Evolutionary conservation across 1,140 invertebrate genomes (phyloP), one percentile per base, ranked within the genome.

Genomic region (Bilobella aurantiaca): DNA sequence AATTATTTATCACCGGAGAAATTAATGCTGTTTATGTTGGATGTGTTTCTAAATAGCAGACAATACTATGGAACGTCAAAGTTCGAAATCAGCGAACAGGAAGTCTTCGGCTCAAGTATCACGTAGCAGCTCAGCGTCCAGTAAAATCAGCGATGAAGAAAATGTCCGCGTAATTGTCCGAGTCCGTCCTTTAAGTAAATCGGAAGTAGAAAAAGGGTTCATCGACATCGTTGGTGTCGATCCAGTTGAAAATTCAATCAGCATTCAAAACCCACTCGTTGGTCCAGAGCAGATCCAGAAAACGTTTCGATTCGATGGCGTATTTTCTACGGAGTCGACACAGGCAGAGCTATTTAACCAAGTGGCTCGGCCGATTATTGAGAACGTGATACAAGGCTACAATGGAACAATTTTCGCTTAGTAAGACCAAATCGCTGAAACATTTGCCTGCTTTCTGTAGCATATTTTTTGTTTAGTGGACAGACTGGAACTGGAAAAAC

Each of bases 131-230:
- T 53, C 49, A 18, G 49, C 49, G 5, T 5, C 21, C n/a, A n/a
- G n/a, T n/a, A 23, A 23, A 53, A 53, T 23, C 8, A 53, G 49
- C 34, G 34, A 53, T 28, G 69, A 67, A 59, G 82, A 83, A 66
- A 84, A 83, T 73, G 81, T 83, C 47, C 83, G 89, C 66, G 93
- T 96, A 32, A 89, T 93, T 29, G 88, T 96, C 21, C 82, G 93
- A 65, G 86, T 92, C 67, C 83, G 93, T 62, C 93, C 93, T 0
- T 82, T 94, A 75, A 91, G 86, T 76, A 84, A 86, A 74, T 84
- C 85, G 72, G 92, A 96, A 77, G 79, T 85, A 66, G 78, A 84
- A 49, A 80, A 82, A 66, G 85, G 85, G 53, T 83, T 84, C 46
- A 31, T 49, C 3, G 58, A 59, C 1, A 82, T 84, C 74, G 84